Conservation (phyloP, 2,797 vertebrate species). For the Bovichtus diacanthus region DNA sequence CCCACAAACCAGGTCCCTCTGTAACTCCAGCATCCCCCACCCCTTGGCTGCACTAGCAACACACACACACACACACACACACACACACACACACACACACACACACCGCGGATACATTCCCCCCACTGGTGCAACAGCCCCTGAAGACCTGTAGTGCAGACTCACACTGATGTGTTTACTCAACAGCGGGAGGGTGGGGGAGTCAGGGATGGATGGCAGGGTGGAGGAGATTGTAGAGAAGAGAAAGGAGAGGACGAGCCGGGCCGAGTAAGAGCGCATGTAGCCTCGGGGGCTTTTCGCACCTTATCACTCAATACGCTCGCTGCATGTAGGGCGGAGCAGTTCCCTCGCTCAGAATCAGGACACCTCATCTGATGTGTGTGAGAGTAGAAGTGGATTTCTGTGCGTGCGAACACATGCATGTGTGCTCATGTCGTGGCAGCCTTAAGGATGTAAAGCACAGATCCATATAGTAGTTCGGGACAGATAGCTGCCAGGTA, state of each 20-base stretch:
- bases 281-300: conserved; percentile 56
- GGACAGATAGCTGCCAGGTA: conserved; percentile 28
- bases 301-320: conserved; percentile 67
- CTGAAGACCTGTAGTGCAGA: conserved; percentile 53
- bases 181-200: conserved; percentile 9
- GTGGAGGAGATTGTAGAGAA: conserved; percentile 26
- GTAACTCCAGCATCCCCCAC: background rate
- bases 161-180: conserved; percentile 66
- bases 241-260: conserved; percentile 39
- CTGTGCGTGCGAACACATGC: conserved; percentile 2
- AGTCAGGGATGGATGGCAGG: conserved; percentile 22
- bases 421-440: background rate
- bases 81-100: conserved; percentile 12
- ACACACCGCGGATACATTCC: background rate
- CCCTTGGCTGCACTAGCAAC: background rate
- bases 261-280: conserved; percentile 29
- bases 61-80: conserved; percentile 19
- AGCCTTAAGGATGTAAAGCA: conserved; percentile 44
- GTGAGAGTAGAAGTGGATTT: background rate
- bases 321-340: conserved; percentile 23
- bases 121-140: conserved; percentile 38
- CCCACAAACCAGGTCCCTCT: conserved; percentile 28
- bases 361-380: conserved; percentile 47
- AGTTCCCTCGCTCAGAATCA: conserved; percentile 49
- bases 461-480: conserved; percentile 29